Conservation (phyloP, 2,888 invertebrate species). For the Ellobium chinense region DNA sequence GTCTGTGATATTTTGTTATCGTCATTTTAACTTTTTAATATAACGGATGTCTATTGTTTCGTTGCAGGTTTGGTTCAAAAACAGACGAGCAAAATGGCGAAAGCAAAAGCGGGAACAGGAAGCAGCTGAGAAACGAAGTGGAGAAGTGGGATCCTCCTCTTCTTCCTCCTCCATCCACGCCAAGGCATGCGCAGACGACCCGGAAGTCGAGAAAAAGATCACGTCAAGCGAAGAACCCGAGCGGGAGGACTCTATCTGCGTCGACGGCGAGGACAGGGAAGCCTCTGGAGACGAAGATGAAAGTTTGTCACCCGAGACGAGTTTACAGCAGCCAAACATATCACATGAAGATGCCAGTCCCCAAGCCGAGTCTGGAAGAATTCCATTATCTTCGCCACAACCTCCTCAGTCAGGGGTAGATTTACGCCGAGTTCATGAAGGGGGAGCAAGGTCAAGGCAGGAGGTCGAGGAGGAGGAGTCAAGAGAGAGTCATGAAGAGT, state of each 20-base stretch:
- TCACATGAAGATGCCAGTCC: neutral
- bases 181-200: neutral
- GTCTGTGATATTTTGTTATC: too few relatives aligned
- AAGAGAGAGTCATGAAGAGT: conserved; percentile 17
- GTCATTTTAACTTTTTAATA: neutral
- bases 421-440: neutral
- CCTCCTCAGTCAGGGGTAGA: too few relatives aligned
- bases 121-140: conserved; percentile 51
- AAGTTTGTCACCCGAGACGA: neutral
- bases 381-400: neutral
- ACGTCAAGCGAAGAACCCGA: conserved; percentile 31
- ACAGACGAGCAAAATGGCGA: conserved; percentile 96
- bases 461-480: neutral
- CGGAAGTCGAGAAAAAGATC: neutral
- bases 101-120: conserved; percentile 91
- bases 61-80: conserved; percentile 96
- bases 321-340: neutral
- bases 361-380: neutral
- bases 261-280: conserved; percentile 44
- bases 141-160: neutral
- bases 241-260: conserved; percentile 46
- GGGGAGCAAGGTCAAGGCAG: neutral
- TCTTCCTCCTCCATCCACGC: neutral
- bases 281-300: neutral
- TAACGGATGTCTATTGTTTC: neutral